Conservation (phyloP, 2,113 vertebrate species). For the Sinocyclocheilus grahami region DNA sequence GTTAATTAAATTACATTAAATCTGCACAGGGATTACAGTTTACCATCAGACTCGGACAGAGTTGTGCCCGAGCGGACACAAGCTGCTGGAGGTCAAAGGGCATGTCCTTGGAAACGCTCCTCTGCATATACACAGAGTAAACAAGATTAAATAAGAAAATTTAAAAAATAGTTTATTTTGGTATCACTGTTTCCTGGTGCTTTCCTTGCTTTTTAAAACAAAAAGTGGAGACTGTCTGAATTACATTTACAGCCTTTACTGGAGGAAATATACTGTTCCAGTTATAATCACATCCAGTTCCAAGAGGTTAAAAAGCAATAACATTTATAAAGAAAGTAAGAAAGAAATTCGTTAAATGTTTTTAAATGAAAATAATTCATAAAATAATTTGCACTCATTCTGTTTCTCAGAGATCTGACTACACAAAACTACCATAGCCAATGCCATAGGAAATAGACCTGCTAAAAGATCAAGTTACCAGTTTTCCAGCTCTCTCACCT, state of each 20-base stretch:
- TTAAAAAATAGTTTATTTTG: not conserved
- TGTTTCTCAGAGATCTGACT: not conserved
- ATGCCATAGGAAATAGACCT: not conserved
- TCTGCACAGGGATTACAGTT: slow-evolving; percentile 61
- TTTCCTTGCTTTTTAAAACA: not conserved
- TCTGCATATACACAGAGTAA: slow-evolving; percentile 63
- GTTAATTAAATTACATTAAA: slow-evolving; percentile 63
- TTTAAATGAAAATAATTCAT: not conserved
- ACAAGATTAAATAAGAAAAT: not conserved
- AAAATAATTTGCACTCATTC: not conserved
- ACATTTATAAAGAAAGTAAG: not conserved
- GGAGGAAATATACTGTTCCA: not conserved
- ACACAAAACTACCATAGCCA: not conserved
- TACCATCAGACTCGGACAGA: slow-evolving; percentile 72
- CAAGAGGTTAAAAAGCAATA: not conserved
- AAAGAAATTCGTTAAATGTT: not conserved
- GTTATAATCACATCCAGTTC: slow-evolving; percentile 14
- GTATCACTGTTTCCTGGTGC: not conserved
- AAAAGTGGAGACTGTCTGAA: not conserved
- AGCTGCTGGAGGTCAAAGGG: slow-evolving; percentile 74
- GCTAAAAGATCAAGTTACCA: not conserved
- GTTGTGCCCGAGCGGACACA: slow-evolving; percentile 70
- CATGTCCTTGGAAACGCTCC: slow-evolving; percentile 69
- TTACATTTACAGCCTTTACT: not conserved
- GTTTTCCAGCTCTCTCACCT: not conserved